Percentiles rank a stretch among this genome's conserved stretches.
phyloP scores from a whole-genome alignment of 2,113 vertebrate genomes.

The Cromileptes altivelis region DNA sequence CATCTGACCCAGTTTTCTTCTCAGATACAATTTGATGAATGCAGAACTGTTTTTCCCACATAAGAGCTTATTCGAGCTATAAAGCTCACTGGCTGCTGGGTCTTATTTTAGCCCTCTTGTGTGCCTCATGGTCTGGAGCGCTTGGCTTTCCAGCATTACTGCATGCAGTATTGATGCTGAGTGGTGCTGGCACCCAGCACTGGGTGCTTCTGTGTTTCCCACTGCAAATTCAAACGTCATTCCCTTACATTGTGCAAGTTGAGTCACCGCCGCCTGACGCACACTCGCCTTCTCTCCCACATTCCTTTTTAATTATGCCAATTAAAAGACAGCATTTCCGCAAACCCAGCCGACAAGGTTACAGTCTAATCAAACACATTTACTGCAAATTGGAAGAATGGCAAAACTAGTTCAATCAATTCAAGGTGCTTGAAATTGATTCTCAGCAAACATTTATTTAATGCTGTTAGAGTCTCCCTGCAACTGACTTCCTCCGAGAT shows the following conservation, averaged over 20 bases:
- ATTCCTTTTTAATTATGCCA: constrained; percentile 66
- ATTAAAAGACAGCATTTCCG: constrained; percentile 64
- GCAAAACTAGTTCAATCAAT: constrained; percentile 42
- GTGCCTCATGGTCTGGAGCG: constrained; percentile 66
- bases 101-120: constrained; percentile 79
- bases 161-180: constrained; percentile 79
- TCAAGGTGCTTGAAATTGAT: constrained; percentile 40
- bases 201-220: constrained; percentile 58
- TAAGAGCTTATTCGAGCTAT: constrained; percentile 68
- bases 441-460: constrained; percentile 55
- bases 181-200: constrained; percentile 67
- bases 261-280: constrained; percentile 56
- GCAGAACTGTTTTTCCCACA: constrained; percentile 56
- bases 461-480: constrained; percentile 36
- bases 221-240: constrained; percentile 52
- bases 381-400: constrained; percentile 64
- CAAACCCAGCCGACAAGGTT: constrained; percentile 51
- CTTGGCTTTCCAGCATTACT: constrained; percentile 69
- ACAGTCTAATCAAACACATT: constrained; percentile 72
- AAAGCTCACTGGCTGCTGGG: constrained; percentile 62
- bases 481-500: background rate
- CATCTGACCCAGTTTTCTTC: constrained; percentile 74
- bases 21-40: constrained; percentile 70
- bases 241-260: constrained; percentile 35
- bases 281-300: constrained; percentile 42